These are phyloP conservation scores for Limnothrissa miodon DNA, from an alignment of 2,113 vertebrate genomes.

Conservation along the genomic window DNA sequence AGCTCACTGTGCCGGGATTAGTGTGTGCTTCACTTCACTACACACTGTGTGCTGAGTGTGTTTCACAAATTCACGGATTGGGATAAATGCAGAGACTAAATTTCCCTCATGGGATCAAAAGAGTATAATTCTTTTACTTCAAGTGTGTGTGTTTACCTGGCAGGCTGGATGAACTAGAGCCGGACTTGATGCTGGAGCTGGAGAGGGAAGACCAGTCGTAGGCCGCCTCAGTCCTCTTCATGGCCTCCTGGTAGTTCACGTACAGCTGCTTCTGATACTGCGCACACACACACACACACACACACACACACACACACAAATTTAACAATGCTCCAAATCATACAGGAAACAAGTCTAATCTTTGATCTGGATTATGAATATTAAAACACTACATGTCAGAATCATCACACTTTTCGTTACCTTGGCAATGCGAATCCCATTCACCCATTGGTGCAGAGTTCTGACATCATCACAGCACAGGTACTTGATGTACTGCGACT, in stretches of 20 bases:
- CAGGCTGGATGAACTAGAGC: conserved; percentile 95
- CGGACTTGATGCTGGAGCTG: conserved; percentile 95
- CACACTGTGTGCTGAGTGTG: too few species aligned
- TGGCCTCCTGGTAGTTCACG: conserved; percentile 91
- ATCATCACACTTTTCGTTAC: conserved; percentile 58
- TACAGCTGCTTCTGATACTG: conserved; percentile 96
- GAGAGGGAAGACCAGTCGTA: conserved; percentile 97
- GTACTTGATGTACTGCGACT: conserved; percentile 98
- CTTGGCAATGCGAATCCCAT: conserved; percentile 96
- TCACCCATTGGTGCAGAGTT: conserved; percentile 95
- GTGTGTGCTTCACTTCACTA: too few species aligned
- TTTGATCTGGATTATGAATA: too few species aligned
- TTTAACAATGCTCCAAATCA: not conserved
- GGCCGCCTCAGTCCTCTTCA: conserved; percentile 88
- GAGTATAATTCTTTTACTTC: too few species aligned
- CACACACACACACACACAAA: too few species aligned
- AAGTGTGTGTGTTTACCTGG: conserved; percentile 80
- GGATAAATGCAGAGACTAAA: too few species aligned
- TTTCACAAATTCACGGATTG: too few species aligned
- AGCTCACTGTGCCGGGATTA: too few species aligned
- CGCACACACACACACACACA: conserved; percentile 26
- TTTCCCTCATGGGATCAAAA: too few species aligned
- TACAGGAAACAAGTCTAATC: not conserved
- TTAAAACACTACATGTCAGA: too few species aligned
- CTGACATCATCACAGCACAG: conserved; percentile 95